Conservation (phyloP, 2,888 invertebrate genomes). For the Leptopterna dolabrata region DNA sequence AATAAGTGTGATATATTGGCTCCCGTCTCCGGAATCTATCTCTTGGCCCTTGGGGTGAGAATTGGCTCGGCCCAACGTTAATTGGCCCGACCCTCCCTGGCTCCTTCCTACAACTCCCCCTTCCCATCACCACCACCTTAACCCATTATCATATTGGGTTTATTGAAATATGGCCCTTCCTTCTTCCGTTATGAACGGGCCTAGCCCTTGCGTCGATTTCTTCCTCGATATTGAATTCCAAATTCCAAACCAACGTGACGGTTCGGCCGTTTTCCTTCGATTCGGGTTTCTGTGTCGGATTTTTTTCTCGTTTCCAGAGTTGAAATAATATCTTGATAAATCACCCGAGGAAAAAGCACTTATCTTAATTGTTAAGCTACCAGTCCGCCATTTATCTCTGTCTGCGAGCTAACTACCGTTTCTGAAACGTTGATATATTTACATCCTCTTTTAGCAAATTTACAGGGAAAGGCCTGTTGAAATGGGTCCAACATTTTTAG, state of each 20-base stretch:
- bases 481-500: no score
- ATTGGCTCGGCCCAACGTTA: conserved; percentile 49
- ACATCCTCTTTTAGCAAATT: no score
- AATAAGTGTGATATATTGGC: conserved; percentile 57
- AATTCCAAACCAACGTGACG: neutral
- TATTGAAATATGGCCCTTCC: conserved; percentile 50
- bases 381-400: neutral
- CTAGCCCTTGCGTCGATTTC: conserved; percentile 38
- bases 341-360: neutral
- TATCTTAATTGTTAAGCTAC: conserved; percentile 8
- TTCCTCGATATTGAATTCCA: conserved; percentile 45
- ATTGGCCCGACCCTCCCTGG: conserved; percentile 13
- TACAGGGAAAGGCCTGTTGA: no score
- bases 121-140: conserved; percentile 1
- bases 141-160: conserved; percentile 54
- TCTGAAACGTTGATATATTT: neutral
- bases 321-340: conserved; percentile 11
- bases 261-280: neutral
- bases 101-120: neutral
- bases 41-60: conserved; percentile 34
- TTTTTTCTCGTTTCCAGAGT: neutral
- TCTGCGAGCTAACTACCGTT: neutral
- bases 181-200: conserved; percentile 20
- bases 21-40: conserved; percentile 49
- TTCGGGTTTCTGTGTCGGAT: neutral